Evolutionary conservation across 2,113 vertebrate genomes (phyloP), one percentile per base, ranked within the genome.

Genomic region (Hypomesus transpacificus): DNA sequence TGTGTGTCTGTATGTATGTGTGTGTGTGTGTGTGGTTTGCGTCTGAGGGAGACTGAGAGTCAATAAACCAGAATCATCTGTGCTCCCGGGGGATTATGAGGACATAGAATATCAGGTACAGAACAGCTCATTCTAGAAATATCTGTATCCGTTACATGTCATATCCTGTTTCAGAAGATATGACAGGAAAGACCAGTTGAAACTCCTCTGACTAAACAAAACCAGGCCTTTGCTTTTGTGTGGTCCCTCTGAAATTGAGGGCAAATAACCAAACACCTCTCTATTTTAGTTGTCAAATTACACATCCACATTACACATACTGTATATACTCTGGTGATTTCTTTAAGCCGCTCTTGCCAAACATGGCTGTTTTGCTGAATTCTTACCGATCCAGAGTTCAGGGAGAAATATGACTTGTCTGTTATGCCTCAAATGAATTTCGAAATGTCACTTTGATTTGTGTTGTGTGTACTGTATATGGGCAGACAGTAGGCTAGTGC

Each of bases 391-490:
- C 31, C 14, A 3, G 18, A 18, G 24, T 28, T 66, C 51, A 53
- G 26, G 22, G 8, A n/a, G 22, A 68, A 67, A 22, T 50, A 13
- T 34, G 20, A 52, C 9, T 52, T 14, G 57, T 57, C 24, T 53
- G 51, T 59, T 59, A n/a, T 20, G n/a, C 5, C 13, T 13, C 14
- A 39, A 17, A 65, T 51, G 26, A 62, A 11, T 53, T 62, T 74
- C n/a, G 20, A 24, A 74, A 67, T 26, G 57, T 68, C 66, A 53
- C 31, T 22, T 14, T 67, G 46, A 53, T 24, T 67, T 53, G 46
- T 3, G 52, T 20, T 54, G 69, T 63, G 22, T 50, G 39, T 63
- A 34, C 31, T 34, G 70, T 54, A 34, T 54, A 24, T 56, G 66
- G n/a, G 61, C 39, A 54, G 21, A 16, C 13, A 0, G 21, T 34